Conservation (phyloP, 2,797 vertebrate species). For the Anas georgica region DNA sequence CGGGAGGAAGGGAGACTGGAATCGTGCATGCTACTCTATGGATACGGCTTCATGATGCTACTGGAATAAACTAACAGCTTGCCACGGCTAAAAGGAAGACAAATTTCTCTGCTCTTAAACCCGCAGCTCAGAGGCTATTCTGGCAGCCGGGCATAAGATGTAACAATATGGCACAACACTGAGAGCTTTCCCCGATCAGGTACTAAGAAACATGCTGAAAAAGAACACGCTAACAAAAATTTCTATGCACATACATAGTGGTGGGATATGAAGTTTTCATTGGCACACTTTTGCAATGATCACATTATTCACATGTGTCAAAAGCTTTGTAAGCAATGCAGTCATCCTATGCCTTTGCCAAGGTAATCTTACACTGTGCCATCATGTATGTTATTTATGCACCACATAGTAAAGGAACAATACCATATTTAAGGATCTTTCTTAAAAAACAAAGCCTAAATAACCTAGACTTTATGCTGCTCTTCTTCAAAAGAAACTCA, state of each 20-base stretch:
- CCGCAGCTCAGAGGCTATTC: background rate
- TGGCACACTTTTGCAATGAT: conserved; percentile 38
- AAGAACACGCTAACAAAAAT: background rate
- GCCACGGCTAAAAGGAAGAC: background rate
- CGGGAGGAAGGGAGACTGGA: background rate
- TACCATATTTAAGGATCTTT: background rate
- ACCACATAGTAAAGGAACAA: background rate
- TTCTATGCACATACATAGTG: background rate
- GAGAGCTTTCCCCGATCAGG: background rate
- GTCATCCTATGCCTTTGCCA: conserved; percentile 36
- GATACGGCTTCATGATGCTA: background rate
- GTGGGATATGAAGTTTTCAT: conserved; percentile 39
- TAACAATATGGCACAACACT: background rate
- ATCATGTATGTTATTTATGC: conserved; percentile 3
- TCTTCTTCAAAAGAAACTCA: conserved; percentile 15
- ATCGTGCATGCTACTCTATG: background rate
- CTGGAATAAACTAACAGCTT: background rate
- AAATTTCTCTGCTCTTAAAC: background rate
- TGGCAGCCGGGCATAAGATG: background rate
- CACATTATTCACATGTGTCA: conserved; percentile 51
- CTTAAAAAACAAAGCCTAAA: background rate
- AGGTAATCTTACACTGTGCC: conserved; percentile 31
- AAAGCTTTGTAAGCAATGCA: conserved; percentile 19
- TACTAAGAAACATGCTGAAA: background rate
- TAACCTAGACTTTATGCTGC: background rate